Base-by-base conservation (phyloP, 1,140 invertebrate species). In the Ectropis grisescens region DNA sequence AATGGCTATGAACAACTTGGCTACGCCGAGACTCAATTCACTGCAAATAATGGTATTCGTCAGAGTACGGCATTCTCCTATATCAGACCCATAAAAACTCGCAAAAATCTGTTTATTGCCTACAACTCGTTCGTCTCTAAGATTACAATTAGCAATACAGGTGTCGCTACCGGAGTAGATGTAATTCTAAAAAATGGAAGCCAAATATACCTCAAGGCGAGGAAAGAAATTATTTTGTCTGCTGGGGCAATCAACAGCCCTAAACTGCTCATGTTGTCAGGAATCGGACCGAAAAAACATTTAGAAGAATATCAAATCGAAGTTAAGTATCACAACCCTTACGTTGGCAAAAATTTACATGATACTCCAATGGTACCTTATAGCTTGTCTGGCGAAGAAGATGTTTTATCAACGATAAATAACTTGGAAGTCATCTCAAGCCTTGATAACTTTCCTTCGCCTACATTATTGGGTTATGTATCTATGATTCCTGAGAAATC, bases 21-120 rank as follows among this genome's bases (percentile, higher is more conserved):
- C 2, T 93, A 93, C 41, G 91, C 92, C 86, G 86, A 91, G 13
- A 86, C 91, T 4, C 91, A 93, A 82, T 94, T 88, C 7, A 96
- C 94, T 0, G 91, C 95, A 3, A 67, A 91, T 22, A 74, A 90
- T 13, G 92, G 92, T 0, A 88, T 86, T 1, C 82, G 95, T 13
- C 96, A 94, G 59, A 93, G 90, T 33, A 93, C 93, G 1, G 89
- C 93, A 0, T 92, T 91, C 61, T 93, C 91, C 0, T 96, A 94
- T 53, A 61, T 96, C 0, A 71, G 88, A 27, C 92, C 93, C 0
- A 86, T 90, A 1, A 78, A 90, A 24, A 64, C 88, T 13, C 72
- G 93, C 2, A 79, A 75, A 35, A 97, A 96, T 58, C 74, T 98
- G 2, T 89, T 91, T 50, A 81, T 89, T 0, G 86, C 89, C 0